Evolutionary conservation across 2,888 invertebrate genomes (phyloP).

Genomic region (Coelogynopora nodosa): DNA sequence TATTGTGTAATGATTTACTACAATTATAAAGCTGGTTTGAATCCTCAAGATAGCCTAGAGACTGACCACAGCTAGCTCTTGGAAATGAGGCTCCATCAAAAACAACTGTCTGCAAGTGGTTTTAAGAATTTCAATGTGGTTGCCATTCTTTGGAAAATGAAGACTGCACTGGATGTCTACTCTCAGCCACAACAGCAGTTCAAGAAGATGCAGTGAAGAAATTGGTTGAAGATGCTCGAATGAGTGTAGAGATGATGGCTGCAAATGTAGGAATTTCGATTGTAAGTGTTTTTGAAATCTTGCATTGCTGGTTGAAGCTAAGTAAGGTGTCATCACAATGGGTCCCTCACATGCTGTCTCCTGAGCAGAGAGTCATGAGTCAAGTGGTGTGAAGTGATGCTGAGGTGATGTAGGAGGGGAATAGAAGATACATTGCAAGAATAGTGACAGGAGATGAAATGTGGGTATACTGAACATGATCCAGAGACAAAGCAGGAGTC

Average conservation of each 20-base stretch:
- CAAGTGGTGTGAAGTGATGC: too few relatives aligned
- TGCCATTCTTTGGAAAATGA: background rate
- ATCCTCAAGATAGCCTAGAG: background rate
- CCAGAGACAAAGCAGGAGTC: too few relatives aligned
- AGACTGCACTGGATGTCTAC: background rate
- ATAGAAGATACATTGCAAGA: too few relatives aligned
- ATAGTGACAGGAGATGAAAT: too few relatives aligned
- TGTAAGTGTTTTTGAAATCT: background rate
- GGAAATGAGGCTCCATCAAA: background rate
- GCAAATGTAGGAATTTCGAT: background rate
- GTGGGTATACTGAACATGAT: too few relatives aligned
- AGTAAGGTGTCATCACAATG: too few relatives aligned
- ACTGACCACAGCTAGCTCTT: too few relatives aligned
- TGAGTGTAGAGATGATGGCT: background rate
- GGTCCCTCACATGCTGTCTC: too few relatives aligned
- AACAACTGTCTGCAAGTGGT: background rate
- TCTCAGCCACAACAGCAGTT: background rate
- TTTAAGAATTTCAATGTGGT: background rate
- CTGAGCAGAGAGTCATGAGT: too few relatives aligned
- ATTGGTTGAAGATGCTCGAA: background rate
- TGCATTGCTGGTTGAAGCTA: too few relatives aligned
- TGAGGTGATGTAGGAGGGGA: too few relatives aligned
- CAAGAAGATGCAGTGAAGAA: background rate
- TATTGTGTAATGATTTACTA: background rate
- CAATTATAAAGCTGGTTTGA: background rate